phyloP scores from a whole-genome alignment of 2,888 invertebrate species.

The Lagria hirta region DNA sequence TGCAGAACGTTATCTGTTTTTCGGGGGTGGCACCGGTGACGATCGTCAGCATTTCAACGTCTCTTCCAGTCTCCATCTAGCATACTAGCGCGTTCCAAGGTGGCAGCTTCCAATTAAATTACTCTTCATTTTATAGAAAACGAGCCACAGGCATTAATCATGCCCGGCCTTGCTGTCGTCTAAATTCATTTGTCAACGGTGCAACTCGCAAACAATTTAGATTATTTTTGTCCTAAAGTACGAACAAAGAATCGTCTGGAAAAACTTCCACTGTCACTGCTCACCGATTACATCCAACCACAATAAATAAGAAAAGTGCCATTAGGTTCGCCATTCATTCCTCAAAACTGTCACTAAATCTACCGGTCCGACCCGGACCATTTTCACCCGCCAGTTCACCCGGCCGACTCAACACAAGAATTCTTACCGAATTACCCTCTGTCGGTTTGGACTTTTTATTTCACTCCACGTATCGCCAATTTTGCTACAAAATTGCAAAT shows the following conservation, averaged over 20 bases:
- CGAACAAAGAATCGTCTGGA: constrained; percentile 39
- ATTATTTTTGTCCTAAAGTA: constrained; percentile 40
- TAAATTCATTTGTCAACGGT: constrained; percentile 43
- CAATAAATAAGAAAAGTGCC: constrained; percentile 29
- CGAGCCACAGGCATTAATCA: constrained; percentile 39
- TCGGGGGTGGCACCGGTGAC: constrained; percentile 9
- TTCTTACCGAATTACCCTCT: too few species aligned
- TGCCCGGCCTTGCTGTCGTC: constrained; percentile 36
- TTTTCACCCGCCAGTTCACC: too few species aligned
- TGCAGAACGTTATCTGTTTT: constrained; percentile 19
- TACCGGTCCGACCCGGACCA: too few species aligned
- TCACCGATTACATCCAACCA: constrained; percentile 24
- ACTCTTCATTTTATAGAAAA: constrained; percentile 42
- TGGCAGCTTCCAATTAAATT: constrained; percentile 41
- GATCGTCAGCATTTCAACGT: constrained; percentile 16
- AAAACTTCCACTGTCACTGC: constrained; percentile 34
- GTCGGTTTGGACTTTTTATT: too few species aligned
- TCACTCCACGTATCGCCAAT: too few species aligned
- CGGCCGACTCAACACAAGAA: too few species aligned
- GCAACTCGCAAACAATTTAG: constrained; percentile 43
- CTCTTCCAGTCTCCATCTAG: constrained; percentile 29
- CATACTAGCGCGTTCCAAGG: constrained; percentile 35
- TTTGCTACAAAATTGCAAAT: too few species aligned
- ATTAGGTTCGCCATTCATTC: constrained; percentile 21
- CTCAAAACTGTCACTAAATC: constrained; percentile 24